phyloP scores from a whole-genome alignment of 2,888 invertebrate genomes.

The Cheiracanthium punctorium region DNA sequence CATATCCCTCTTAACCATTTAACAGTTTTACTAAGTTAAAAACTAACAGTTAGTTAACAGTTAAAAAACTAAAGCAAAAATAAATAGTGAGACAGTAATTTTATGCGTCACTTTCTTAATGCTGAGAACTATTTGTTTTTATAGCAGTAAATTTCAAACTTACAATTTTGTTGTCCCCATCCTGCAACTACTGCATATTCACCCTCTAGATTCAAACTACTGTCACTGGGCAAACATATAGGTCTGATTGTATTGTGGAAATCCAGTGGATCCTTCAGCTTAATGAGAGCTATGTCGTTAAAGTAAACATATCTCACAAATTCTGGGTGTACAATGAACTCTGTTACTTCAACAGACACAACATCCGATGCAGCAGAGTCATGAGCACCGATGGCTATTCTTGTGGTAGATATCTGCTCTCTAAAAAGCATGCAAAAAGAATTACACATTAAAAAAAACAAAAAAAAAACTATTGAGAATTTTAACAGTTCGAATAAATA shows the following conservation, averaged over 20 bases:
- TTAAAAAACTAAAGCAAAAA: too few relatives aligned
- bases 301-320: slow-evolving; percentile 28
- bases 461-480: too few relatives aligned
- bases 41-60: too few relatives aligned
- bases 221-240: slow-evolving; percentile 32
- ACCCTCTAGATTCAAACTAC: slow-evolving; percentile 7
- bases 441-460: too few relatives aligned
- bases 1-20: too few relatives aligned
- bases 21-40: too few relatives aligned
- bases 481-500: too few relatives aligned
- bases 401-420: slow-evolving; percentile 10
- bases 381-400: slow-evolving; percentile 40
- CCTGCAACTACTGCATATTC: slow-evolving; percentile 36
- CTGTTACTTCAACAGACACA: slow-evolving; percentile 1
- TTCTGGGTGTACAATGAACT: slow-evolving; percentile 41
- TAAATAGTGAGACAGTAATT: too few relatives aligned
- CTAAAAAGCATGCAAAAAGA: too few relatives aligned
- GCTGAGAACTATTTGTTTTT: too few relatives aligned
- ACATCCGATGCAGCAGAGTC: slow-evolving; percentile 7
- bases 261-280: slow-evolving; percentile 18
- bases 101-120: too few relatives aligned
- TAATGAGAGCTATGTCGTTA: slow-evolving; percentile 64
- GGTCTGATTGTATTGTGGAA: slow-evolving; percentile 20
- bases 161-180: slow-evolving; percentile 34
- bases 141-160: too few relatives aligned